phyloP scores from a whole-genome alignment of 2,113 vertebrate species.

The Scortum barcoo region DNA sequence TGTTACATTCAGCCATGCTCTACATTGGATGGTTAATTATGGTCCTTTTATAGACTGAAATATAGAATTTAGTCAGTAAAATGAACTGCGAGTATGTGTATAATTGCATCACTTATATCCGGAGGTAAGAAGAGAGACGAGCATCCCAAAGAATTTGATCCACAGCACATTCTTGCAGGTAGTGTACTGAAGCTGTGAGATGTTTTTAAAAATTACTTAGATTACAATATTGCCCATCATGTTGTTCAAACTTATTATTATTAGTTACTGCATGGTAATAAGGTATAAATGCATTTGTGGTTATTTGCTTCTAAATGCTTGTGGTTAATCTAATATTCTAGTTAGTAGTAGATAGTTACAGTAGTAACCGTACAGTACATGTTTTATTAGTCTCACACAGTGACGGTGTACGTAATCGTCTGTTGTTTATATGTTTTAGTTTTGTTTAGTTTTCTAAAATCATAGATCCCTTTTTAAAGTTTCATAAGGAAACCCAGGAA shows the following conservation, averaged over 20 bases:
- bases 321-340: background rate
- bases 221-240: background rate
- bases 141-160: slow-evolving; percentile 28
- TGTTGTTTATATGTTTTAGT: background rate
- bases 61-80: slow-evolving; percentile 46
- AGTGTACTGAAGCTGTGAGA: background rate
- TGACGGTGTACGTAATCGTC: background rate
- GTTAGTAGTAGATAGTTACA: no score
- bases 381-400: background rate
- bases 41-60: slow-evolving; percentile 38
- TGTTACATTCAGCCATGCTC: slow-evolving; percentile 59
- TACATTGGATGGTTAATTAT: slow-evolving; percentile 61
- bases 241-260: background rate
- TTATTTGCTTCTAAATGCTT: background rate
- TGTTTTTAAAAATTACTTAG: background rate
- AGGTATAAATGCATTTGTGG: background rate
- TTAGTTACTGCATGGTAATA: background rate
- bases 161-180: background rate
- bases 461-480: background rate
- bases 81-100: slow-evolving; percentile 21
- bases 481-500: background rate
- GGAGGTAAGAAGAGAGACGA: slow-evolving; percentile 10
- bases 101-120: slow-evolving; percentile 40
- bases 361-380: background rate
- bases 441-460: background rate